phyloP scores from a whole-genome alignment of 1,140 invertebrate species.

The Drosophila tani region DNA sequence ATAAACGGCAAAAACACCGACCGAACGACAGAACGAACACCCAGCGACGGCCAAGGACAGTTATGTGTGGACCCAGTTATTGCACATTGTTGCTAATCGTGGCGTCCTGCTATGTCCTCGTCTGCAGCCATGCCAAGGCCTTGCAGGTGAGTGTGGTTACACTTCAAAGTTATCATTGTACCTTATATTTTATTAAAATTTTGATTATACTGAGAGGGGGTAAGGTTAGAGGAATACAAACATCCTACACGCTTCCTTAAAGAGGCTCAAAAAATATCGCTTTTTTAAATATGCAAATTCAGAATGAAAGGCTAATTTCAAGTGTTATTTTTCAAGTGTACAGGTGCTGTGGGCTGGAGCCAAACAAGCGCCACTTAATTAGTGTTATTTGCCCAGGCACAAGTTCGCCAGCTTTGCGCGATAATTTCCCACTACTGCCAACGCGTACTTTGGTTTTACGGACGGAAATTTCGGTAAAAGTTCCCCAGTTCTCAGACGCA shows the following conservation, averaged over 20 bases:
- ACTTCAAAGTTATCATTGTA: background rate
- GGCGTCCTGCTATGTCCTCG: slow-evolving; percentile 68
- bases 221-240: background rate
- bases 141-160: slow-evolving; percentile 62
- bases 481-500: background rate
- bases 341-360: background rate
- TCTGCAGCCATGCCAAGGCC: slow-evolving; percentile 64
- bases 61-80: slow-evolving; percentile 75
- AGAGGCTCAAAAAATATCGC: background rate
- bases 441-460: slow-evolving; percentile 16
- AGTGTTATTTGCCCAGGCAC: slow-evolving; percentile 64
- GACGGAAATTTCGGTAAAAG: slow-evolving; percentile 23
- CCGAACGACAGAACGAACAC: background rate
- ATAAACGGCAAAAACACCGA: slow-evolving; percentile 31
- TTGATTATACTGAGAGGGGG: no score
- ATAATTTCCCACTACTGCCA: slow-evolving; percentile 33
- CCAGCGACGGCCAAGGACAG: slow-evolving; percentile 12
- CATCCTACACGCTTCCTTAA: no score
- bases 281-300: background rate
- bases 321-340: background rate
- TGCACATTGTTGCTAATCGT: slow-evolving; percentile 74
- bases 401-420: slow-evolving; percentile 27
- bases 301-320: no score
- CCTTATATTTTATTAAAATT: background rate
- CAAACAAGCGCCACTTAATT: slow-evolving; percentile 68